Evolutionary conservation across 2,113 vertebrate genomes (phyloP), one percentile per base, ranked within the genome.

Genomic region (Lasiurus cinereus): DNA sequence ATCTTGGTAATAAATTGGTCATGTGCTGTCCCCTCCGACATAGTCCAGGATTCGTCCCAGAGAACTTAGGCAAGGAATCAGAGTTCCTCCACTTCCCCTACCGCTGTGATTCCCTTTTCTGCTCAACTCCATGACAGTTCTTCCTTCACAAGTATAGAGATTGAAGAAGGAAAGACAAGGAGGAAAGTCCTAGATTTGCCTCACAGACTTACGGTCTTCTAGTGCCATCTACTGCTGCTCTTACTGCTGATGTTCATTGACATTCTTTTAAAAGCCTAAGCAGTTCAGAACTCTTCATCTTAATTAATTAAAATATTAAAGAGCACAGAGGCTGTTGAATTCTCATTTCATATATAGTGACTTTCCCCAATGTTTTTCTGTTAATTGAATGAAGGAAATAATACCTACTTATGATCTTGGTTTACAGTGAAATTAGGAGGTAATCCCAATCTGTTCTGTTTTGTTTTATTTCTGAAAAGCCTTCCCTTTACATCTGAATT

Each of bases 161-260:
- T 8, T 48, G 54, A 8, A 48, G 18, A 31, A 85, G 24, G 31
- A 83, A 86, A 62, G 0, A 73, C 19, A 8, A 48, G 12, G 31
- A 85, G 29, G 33, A 78, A 86, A 62, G 0, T 0, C 43, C 0
- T 0, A 6, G 13, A 3, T 8, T 16, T 54, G 56, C 21, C 31
- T 69, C 19, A 2, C 27, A 88, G 89, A 69, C 73, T 72, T 31
- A 2, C 1, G 64, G 39, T 96, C 93, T 79, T 95, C 86, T 88
- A 95, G 88, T 79, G 96, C 97, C 97, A 95, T 82, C 97, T 97
- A 95, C n/a, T 36, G 95, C 54, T 52, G 62, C 67, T 31, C 56
- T 88, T 12, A 29, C 64, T 86, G 66, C 86, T 82, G 62, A 92
- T 50, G 46, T 56, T 10, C 36, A 14, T 1, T 21, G 8, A 15